Base-by-base conservation (phyloP, 2,113 vertebrate genomes). In the Seriola aureovittata region DNA sequence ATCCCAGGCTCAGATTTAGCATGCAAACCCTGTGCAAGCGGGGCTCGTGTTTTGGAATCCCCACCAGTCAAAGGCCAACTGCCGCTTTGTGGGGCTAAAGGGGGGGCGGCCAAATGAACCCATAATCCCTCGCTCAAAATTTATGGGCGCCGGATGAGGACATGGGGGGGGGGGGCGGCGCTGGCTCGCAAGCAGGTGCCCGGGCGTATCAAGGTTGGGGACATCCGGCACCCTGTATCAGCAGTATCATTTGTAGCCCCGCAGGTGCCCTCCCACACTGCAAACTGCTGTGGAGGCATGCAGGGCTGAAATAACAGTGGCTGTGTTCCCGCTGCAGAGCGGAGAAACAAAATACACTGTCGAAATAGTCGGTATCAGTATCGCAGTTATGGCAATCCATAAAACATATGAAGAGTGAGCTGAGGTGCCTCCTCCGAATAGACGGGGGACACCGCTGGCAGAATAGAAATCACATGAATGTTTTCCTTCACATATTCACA, bases 191-290 rank as follows among this genome's bases (percentile, higher is more conserved):
- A 77, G 67, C 73, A 67, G 54, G 59, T 63, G 69, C 77, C 65
- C 14, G 14, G 55, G 17, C n/a, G 4, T 71, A 62, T 75, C 66
- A 78, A 87, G 79, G 83, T 81, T 87, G 75, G 75, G 75, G 67
- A 80, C 75, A 84, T 85, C 73, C 71, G 63, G 66, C 85, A 64
- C 58, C 81, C 62, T 8, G 14, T 71, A 91, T 91, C 84, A 90
- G 85, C 66, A 73, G 76, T 81, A 85, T 92, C 89, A 92, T 92
- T 90, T 89, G 82, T 68, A 67, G 80, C 89, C 63, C 90, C 60
- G 86, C 86, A 83, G 82, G 89, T 83, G 25, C 71, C 73, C 71
- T 68, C 48, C 66, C 52, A 58, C 80, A 17, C 71, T 55, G 69
- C 44, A 68, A n/a, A 50, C 46, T 54, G 36, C 85, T 64, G 62